Evolutionary conservation across 2,888 invertebrate species (phyloP), one percentile per base, ranked within the genome.

Genomic region (Pheosia tremula): DNA sequence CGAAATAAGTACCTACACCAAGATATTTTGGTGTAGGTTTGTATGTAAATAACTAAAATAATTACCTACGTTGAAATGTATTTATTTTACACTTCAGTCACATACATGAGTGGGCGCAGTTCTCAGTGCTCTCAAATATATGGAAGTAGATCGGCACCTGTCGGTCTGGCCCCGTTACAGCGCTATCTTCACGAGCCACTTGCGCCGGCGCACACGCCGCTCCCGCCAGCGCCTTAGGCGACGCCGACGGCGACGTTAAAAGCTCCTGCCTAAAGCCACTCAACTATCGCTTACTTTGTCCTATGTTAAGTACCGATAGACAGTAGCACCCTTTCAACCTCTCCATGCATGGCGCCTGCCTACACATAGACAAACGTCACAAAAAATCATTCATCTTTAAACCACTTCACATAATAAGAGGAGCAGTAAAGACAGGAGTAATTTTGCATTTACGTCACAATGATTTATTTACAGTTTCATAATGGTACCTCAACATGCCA

Each of bases 271-370:
- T 66, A 72, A 74, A 74, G 62, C 61, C 71, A 64, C 63, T 77
- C 58, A 13, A 65, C 66, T 66, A 60, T 60, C 77, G 65, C 63
- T 67, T 65, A 68, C 64, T 71, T 68, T 63, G 64, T 70, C 69
- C 69, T 67, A 69, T 61, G 67, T 68, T 72, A 71, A 74, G 69
- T 66, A 70, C 59, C 67, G 59, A 61, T 59, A 71, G 59, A 72
- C 76, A 73, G 72, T 75, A 72, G 74, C 78, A 70, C 73, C 24
- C 24, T 24, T 24, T 24, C 24, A 24, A 24, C 24, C 24, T 75
- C 60, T 62, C 57, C 63, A 66, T 66, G 52, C 61, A 70, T 71
- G 79, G 77, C 80, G 80, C 79, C 80, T 71, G 80, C 79, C 80
- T 71, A 61, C 64, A 36, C 67, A 61, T 58, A 63, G 63, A 57